phyloP scores from a whole-genome alignment of 2,113 vertebrate genomes.

The Tympanuchus pallidicinctus region DNA sequence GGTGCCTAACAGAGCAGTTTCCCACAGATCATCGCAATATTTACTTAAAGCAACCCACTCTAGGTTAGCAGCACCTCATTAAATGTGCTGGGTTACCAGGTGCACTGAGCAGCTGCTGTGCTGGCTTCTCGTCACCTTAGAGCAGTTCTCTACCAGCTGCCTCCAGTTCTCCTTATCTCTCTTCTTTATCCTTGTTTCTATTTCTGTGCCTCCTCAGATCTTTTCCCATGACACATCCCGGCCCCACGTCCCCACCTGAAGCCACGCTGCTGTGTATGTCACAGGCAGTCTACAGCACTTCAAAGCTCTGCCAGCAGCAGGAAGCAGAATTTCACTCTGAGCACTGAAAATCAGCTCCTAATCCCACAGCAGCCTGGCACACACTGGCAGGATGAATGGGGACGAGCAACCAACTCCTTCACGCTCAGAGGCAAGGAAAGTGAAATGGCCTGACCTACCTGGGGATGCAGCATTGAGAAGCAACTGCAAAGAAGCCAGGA shows the following conservation, averaged over 20 bases:
- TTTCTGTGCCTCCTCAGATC: neutral
- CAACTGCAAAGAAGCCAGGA: too few relatives aligned
- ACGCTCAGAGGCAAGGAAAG: neutral
- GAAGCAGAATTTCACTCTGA: neutral
- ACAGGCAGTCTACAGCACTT: neutral
- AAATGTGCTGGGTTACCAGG: neutral
- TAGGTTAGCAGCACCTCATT: conserved; percentile 35
- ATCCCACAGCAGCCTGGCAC: neutral
- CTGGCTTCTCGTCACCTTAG: conserved; percentile 19
- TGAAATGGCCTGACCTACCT: too few relatives aligned
- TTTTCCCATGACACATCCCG: neutral
- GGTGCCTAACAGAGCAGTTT: neutral
- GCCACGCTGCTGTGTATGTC: neutral
- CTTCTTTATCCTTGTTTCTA: neutral
- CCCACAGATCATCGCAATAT: neutral
- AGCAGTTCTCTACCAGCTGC: neutral
- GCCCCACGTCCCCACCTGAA: neutral
- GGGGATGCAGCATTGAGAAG: too few relatives aligned
- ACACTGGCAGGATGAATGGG: neutral
- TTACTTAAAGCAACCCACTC: conserved; percentile 25
- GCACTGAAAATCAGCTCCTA: neutral
- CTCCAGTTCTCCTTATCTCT: neutral
- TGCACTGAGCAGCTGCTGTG: neutral
- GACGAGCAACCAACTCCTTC: neutral
- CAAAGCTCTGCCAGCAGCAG: conserved; percentile 4